These are phyloP conservation scores for Amphilophus citrinellus DNA, from an alignment of 2,113 vertebrate genomes.

Conservation along the genomic window DNA sequence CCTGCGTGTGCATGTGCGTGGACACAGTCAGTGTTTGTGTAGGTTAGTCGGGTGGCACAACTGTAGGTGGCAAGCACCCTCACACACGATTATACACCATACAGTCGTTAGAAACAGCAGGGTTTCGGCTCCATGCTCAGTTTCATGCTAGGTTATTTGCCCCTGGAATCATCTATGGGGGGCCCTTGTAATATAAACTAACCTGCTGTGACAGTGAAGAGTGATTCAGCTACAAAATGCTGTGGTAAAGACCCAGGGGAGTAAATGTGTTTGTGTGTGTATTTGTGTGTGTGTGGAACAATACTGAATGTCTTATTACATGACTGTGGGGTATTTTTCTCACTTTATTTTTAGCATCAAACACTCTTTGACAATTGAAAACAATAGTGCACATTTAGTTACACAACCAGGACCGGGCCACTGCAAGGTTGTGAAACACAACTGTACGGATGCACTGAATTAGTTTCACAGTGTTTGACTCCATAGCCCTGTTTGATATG, in stretches of 20 bases:
- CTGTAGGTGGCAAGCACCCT: conserved; percentile 45
- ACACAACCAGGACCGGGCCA: conserved; percentile 29
- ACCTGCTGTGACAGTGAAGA: conserved; percentile 77
- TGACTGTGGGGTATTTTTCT: conserved; percentile 62
- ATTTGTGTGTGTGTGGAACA: conserved; percentile 8
- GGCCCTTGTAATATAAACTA: conserved; percentile 71
- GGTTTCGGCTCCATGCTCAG: conserved; percentile 22
- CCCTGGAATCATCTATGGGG: conserved; percentile 63
- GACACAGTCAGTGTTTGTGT: background rate
- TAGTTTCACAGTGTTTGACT: conserved; percentile 10
- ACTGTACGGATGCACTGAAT: conserved; percentile 6
- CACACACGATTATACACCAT: conserved; percentile 34
- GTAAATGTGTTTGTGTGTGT: conserved; percentile 19
- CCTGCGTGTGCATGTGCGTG: background rate
- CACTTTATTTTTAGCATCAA: conserved; percentile 68
- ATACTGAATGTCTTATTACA: conserved; percentile 55
- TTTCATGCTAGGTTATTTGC: conserved; percentile 34
- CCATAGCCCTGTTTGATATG: background rate
- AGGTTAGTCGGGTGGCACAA: conserved; percentile 13
- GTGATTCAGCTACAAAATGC: conserved; percentile 69
- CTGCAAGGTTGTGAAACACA: conserved; percentile 13
- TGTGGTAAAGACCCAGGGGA: conserved; percentile 56
- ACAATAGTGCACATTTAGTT: conserved; percentile 39
- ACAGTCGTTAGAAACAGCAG: conserved; percentile 39
- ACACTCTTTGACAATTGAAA: conserved; percentile 61